Evolutionary conservation across 2,797 vertebrate species (phyloP).

Genomic region (Pseudochromis fuscus): DNA sequence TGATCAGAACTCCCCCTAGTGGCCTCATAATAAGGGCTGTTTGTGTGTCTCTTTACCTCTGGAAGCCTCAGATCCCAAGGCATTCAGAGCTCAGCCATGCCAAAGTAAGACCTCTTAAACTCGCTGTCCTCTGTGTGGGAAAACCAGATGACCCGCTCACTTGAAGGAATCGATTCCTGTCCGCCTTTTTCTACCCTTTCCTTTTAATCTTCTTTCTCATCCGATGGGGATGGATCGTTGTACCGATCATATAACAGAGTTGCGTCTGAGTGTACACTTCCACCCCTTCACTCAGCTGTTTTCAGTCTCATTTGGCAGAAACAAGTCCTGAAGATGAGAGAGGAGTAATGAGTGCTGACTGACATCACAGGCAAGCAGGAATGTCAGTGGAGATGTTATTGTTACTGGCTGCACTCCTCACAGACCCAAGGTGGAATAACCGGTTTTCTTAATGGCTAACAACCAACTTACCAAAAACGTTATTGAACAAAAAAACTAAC

Average conservation of each 20-base stretch:
- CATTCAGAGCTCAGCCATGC: slow-evolving; percentile 57
- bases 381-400: slow-evolving; percentile 76
- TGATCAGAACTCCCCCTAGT: slow-evolving; percentile 63
- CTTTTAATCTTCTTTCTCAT: slow-evolving; percentile 34
- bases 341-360: slow-evolving; percentile 57
- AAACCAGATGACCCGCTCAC: slow-evolving; percentile 20
- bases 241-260: slow-evolving; percentile 49
- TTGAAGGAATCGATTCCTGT: slow-evolving; percentile 34
- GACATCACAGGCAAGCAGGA: slow-evolving; percentile 60
- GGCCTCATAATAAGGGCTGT: slow-evolving; percentile 54
- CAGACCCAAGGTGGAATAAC: slow-evolving; percentile 47
- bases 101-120: slow-evolving; percentile 61
- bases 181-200: slow-evolving; percentile 23
- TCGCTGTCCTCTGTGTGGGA: slow-evolving; percentile 42
- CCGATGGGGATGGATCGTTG: slow-evolving; percentile 41
- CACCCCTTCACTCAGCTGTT: slow-evolving; percentile 29
- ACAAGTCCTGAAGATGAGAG: slow-evolving; percentile 53
- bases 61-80: slow-evolving; percentile 62
- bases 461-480: not conserved
- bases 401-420: slow-evolving; percentile 36
- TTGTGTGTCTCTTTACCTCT: slow-evolving; percentile 59
- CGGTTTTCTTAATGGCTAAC: slow-evolving; percentile 25
- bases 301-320: slow-evolving; percentile 62
- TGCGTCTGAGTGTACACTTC: slow-evolving; percentile 39
- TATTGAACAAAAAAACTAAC: too few species aligned